Conservation (phyloP, 2,888 invertebrate species). For the Chironomus tentans region DNA sequence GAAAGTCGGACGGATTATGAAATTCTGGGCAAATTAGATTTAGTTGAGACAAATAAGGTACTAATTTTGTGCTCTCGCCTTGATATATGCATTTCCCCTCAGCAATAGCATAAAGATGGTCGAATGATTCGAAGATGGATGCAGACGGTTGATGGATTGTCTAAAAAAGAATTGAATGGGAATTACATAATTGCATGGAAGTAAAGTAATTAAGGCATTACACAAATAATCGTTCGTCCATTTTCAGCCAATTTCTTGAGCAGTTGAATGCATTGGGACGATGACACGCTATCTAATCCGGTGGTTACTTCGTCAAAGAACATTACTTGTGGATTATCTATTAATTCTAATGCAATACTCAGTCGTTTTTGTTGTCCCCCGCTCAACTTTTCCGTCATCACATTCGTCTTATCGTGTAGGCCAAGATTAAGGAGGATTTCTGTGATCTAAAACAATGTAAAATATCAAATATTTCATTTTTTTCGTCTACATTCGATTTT, state of each 20-base stretch:
- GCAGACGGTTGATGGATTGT: constrained; percentile 76
- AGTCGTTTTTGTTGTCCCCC: constrained; percentile 87
- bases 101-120: constrained; percentile 75
- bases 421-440: constrained; percentile 71
- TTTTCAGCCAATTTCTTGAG: constrained; percentile 72
- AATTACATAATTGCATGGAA: too few relatives aligned
- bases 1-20: constrained; percentile 85
- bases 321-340: constrained; percentile 86
- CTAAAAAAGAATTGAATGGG: too few relatives aligned
- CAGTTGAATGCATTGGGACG: constrained; percentile 71
- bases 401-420: constrained; percentile 55
- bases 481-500: neutral
- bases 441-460: constrained; percentile 53
- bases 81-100: constrained; percentile 72
- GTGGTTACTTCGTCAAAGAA: constrained; percentile 75
- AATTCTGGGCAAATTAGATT: constrained; percentile 73
- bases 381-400: constrained; percentile 62
- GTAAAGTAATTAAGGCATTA: constrained; percentile 53
- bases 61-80: constrained; percentile 63
- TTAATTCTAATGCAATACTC: constrained; percentile 80
- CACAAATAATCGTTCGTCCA: constrained; percentile 78
- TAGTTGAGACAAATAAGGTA: constrained; percentile 64
- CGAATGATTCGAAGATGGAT: constrained; percentile 75
- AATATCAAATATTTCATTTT: neutral
- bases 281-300: constrained; percentile 71